These are phyloP conservation scores for Peromyscus californicus DNA, from an alignment of 2,113 vertebrate species.

Conservation along the genomic window DNA sequence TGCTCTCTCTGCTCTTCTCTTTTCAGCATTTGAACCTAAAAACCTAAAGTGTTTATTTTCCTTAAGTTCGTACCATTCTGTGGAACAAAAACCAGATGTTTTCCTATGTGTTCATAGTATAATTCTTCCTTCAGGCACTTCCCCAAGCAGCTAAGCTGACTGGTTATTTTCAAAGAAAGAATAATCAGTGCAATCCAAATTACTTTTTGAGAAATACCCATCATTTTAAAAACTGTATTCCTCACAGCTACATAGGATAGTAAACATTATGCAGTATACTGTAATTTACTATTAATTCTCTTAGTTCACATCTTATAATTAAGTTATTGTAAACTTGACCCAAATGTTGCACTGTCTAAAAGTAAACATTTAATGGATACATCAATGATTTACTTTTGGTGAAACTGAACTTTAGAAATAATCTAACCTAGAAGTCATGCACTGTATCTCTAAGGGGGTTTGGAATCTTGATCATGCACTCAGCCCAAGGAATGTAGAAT, in stretches of 20 bases:
- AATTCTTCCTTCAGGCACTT: neutral
- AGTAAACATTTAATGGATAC: constrained; percentile 16
- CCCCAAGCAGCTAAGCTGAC: neutral
- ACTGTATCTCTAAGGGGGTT: neutral
- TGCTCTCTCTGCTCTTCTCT: neutral
- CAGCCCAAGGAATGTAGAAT: neutral
- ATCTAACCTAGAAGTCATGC: neutral
- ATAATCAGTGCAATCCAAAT: neutral
- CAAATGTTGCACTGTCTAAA: neutral
- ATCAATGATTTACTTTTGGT: neutral
- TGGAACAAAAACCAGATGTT: neutral
- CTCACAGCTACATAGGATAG: neutral
- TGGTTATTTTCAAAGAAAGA: neutral
- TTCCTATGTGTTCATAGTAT: neutral
- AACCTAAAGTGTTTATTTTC: neutral
- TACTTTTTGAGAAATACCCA: neutral
- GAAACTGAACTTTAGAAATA: constrained; percentile 12
- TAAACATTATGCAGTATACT: neutral
- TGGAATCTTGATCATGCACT: neutral
- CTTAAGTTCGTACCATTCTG: neutral
- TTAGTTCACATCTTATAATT: neutral
- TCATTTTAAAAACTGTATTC: neutral
- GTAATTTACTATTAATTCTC: neutral
- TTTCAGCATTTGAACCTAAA: constrained; percentile 14
- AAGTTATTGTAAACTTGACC: constrained; percentile 25